These are phyloP conservation scores for Hirundichthys speculiger DNA, from an alignment of 2,113 vertebrate species.

Conservation along the genomic window DNA sequence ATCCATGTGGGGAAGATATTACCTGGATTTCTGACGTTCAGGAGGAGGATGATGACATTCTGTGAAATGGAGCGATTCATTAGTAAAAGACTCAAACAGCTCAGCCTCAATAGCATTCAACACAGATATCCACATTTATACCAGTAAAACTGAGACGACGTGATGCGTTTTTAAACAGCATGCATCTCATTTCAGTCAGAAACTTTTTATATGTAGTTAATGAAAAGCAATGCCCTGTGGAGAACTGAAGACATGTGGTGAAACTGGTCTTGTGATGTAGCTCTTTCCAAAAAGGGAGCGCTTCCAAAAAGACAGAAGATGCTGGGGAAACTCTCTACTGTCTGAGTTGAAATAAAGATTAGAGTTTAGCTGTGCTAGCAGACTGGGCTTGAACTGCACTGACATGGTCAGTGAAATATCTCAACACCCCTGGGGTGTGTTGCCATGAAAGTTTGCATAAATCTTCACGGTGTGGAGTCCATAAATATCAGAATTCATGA, in stretches of 20 bases:
- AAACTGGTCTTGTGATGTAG: background rate
- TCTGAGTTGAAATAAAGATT: too few relatives aligned
- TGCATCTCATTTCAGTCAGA: conserved; percentile 23
- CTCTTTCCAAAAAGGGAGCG: background rate
- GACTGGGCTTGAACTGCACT: too few relatives aligned
- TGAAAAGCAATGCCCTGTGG: background rate
- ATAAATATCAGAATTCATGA: background rate
- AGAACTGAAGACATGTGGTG: background rate
- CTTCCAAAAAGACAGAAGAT: background rate
- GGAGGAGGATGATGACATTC: conserved; percentile 64
- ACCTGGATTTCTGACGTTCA: conserved; percentile 45
- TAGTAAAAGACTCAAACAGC: conserved; percentile 49
- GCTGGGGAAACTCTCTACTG: too few relatives aligned
- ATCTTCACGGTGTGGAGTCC: background rate
- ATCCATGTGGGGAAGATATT: conserved; percentile 5
- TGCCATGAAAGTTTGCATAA: background rate
- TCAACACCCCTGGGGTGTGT: background rate
- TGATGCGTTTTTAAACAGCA: conserved; percentile 37
- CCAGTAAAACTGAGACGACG: conserved; percentile 33
- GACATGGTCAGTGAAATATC: too few relatives aligned
- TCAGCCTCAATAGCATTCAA: conserved; percentile 44
- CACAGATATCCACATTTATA: conserved; percentile 36
- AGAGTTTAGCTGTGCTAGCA: too few relatives aligned
- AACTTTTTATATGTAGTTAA: conserved; percentile 21
- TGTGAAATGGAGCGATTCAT: conserved; percentile 62